Conservation (phyloP, 2,113 vertebrate genomes). For the Cynocephalus volans region DNA sequence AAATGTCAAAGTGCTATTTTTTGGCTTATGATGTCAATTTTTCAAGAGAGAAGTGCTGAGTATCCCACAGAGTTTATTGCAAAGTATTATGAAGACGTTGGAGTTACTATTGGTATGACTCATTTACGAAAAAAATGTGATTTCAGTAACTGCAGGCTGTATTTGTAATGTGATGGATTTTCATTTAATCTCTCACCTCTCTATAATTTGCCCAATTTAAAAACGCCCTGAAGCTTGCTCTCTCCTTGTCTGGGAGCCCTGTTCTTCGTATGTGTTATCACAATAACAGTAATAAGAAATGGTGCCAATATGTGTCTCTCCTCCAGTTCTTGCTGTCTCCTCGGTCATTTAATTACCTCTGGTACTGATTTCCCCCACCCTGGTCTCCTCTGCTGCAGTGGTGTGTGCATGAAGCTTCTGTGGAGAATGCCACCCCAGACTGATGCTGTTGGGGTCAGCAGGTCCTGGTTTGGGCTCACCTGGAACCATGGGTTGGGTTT, state of each 20-base stretch:
- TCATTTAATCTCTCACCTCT: slow-evolving; percentile 78
- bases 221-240: slow-evolving; percentile 66
- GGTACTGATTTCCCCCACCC: background rate
- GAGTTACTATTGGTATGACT: slow-evolving; percentile 72
- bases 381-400: background rate
- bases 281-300: background rate
- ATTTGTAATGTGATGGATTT: slow-evolving; percentile 73
- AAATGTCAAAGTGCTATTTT: slow-evolving; percentile 41
- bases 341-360: background rate
- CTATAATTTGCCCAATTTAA: slow-evolving; percentile 72
- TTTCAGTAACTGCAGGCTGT: slow-evolving; percentile 72
- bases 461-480: background rate
- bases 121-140: slow-evolving; percentile 69
- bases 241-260: slow-evolving; percentile 15
- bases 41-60: slow-evolving; percentile 65
- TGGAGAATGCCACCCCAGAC: accelerated
- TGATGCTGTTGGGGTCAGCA: accelerated
- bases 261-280: slow-evolving; percentile 20
- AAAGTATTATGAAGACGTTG: slow-evolving; percentile 75
- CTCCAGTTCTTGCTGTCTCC: background rate
- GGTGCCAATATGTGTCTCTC: background rate
- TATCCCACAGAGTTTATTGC: slow-evolving; percentile 78
- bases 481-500: background rate
- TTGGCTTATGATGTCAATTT: slow-evolving; percentile 75
- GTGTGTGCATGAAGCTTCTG: accelerated